These are phyloP conservation scores for Scaeva pyrastri DNA, from an alignment of 2,888 invertebrate genomes.

Conservation along the genomic window DNA sequence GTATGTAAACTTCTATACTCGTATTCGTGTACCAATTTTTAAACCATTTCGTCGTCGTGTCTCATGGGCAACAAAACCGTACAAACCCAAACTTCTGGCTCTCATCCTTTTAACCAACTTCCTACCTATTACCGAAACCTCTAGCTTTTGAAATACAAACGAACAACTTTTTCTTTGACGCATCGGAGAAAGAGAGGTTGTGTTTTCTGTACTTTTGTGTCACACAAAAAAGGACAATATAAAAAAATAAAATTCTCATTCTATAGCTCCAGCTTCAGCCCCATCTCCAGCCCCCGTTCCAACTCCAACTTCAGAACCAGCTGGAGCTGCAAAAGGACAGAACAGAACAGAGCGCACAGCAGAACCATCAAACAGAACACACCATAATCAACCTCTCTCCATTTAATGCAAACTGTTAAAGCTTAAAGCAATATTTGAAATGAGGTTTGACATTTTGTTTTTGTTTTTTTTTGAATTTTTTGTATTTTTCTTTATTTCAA, in stretches of 20 bases:
- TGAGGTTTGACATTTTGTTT: constrained; percentile 13
- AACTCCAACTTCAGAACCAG: not conserved
- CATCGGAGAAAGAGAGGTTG: constrained; percentile 12
- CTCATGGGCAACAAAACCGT: not conserved
- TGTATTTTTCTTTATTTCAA: not conserved
- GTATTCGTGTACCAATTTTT: not conserved
- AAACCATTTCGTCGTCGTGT: not conserved
- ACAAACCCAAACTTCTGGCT: not conserved
- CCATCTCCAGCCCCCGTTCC: constrained; percentile 9
- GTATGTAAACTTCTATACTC: too few species aligned
- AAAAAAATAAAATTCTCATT: not conserved
- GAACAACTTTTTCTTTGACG: constrained; percentile 19
- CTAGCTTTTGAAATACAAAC: constrained; percentile 3
- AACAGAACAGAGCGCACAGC: not conserved
- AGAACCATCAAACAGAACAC: too few species aligned
- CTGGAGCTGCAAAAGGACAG: constrained; percentile 33
- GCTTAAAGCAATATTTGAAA: constrained; percentile 20
- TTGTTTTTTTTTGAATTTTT: too few species aligned
- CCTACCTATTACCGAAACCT: not conserved
- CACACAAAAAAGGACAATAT: constrained; percentile 2
- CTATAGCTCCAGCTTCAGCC: too few species aligned
- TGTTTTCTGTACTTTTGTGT: constrained; percentile 8
- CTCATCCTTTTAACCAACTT: not conserved
- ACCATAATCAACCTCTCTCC: not conserved
- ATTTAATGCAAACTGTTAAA: constrained; percentile 16